A percentile compares a stretch with the other conserved stretches of the same genome.
These are phyloP conservation scores for Caenorhabditis afra DNA, from an alignment of 2,888 invertebrate species.

Conservation along the genomic window DNA sequence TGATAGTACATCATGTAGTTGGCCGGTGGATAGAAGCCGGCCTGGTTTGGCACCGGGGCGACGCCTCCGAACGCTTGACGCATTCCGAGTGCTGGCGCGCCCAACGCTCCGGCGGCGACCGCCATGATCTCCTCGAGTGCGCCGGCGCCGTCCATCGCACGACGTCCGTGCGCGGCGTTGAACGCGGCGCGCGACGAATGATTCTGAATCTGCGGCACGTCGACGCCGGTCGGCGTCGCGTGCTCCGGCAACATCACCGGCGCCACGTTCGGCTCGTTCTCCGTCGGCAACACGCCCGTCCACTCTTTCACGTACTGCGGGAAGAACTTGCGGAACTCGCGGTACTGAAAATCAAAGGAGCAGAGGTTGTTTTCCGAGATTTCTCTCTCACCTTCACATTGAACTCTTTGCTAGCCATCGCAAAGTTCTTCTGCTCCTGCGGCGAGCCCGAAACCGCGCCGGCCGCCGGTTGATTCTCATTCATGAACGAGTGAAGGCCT, in stretches of 20 bases:
- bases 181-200: conserved; percentile 16
- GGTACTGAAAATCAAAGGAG: conserved; percentile 28
- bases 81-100: no score
- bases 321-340: conserved; percentile 56
- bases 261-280: conserved; percentile 35
- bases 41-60: no score
- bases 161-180: not conserved
- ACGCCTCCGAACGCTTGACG: no score
- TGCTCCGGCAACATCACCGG: conserved; percentile 34
- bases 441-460: conserved; percentile 85
- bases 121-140: no score
- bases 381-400: conserved; percentile 87
- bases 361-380: no score
- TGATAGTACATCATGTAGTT: no score
- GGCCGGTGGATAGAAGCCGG: no score
- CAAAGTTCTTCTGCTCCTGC: conserved; percentile 81
- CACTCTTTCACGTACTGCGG: conserved; percentile 48
- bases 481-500: conserved; percentile 83
- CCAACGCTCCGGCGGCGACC: no score
- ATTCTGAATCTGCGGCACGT: conserved; percentile 6
- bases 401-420: conserved; percentile 86
- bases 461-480: conserved; percentile 94
- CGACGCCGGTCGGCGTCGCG: conserved; percentile 28
- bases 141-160: no score
- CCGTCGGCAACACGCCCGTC: conserved; percentile 21